Conservation (phyloP, 2,888 invertebrate genomes). For the Criorhina ranunculi region DNA sequence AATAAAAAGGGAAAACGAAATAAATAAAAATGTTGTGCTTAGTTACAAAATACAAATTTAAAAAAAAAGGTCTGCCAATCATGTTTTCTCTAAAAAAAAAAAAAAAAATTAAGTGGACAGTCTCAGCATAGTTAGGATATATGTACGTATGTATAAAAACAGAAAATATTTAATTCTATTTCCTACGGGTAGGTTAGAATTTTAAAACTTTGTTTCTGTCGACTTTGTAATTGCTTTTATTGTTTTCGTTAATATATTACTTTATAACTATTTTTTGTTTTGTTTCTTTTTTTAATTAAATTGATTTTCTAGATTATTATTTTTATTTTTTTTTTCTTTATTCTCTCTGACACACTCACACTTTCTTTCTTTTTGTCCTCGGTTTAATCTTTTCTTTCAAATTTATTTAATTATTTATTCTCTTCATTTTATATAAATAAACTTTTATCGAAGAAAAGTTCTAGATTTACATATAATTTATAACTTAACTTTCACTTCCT, state of each 20-base stretch:
- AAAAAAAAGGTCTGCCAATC: conserved; percentile 48
- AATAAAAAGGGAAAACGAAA: conserved; percentile 43
- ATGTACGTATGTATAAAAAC: conserved; percentile 28
- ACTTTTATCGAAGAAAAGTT: conserved; percentile 53
- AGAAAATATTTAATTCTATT: conserved; percentile 48
- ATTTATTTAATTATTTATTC: conserved; percentile 39
- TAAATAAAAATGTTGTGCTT: conserved; percentile 62
- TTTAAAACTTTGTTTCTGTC: conserved; percentile 50
- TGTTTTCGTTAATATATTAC: conserved; percentile 58
- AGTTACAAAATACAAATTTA: conserved; percentile 46
- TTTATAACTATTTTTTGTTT: conserved; percentile 48
- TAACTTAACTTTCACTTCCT: conserved; percentile 72
- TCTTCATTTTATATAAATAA: conserved; percentile 52
- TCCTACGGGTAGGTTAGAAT: conserved; percentile 47
- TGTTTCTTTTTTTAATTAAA: conserved; percentile 37
- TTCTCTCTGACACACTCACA: conserved; percentile 66
- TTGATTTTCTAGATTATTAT: conserved; percentile 69
- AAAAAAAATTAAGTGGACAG: conserved; percentile 31
- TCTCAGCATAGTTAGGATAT: conserved; percentile 44
- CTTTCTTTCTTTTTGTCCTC: conserved; percentile 48
- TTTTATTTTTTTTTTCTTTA: too few species aligned
- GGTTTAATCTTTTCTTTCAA: conserved; percentile 32
- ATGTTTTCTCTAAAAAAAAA: neutral
- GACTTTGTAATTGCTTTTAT: conserved; percentile 51
- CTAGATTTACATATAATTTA: conserved; percentile 70